phyloP scores from a whole-genome alignment of 2,797 vertebrate species.

The Cirrhinus molitorella region DNA sequence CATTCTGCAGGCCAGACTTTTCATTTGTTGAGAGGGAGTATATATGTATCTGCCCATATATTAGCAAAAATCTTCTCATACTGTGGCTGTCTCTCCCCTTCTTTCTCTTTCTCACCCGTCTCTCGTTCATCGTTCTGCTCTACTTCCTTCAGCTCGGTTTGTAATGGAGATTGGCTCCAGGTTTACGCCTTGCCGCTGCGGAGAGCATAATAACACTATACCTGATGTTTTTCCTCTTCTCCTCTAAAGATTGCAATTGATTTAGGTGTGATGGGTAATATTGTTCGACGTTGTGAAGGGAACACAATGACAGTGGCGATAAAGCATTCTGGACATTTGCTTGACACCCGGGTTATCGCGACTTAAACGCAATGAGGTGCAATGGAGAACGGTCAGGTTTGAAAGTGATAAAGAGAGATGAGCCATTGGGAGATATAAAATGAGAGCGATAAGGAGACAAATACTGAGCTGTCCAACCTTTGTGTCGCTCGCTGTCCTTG shows the following conservation, averaged over 20 bases:
- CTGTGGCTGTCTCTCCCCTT: not conserved
- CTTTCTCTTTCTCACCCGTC: not conserved
- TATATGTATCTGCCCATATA: constrained; percentile 1
- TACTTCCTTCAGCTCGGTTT: constrained; percentile 37
- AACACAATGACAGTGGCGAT: constrained; percentile 35
- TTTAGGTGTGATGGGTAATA: constrained; percentile 47
- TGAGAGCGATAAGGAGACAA: constrained; percentile 11
- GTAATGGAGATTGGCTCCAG: constrained; percentile 56
- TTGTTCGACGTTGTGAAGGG: constrained; percentile 17
- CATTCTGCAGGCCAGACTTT: not conserved
- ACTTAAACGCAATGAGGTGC: constrained; percentile 28
- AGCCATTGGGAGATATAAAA: constrained; percentile 30
- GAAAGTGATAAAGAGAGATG: constrained; percentile 26
- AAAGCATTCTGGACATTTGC: constrained; percentile 48
- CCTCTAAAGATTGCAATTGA: constrained; percentile 45
- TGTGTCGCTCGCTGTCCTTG: constrained; percentile 27
- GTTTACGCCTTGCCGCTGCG: constrained; percentile 33
- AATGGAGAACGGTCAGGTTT: constrained; percentile 23
- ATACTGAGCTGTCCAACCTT: constrained; percentile 23
- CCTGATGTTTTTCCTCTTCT: constrained; percentile 38
- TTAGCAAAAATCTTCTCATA: constrained; percentile 8
- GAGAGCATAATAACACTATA: constrained; percentile 39
- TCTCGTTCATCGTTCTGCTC: constrained; percentile 48
- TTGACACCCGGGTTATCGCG: constrained; percentile 22
- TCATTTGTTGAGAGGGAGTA: not conserved